phyloP scores from a whole-genome alignment of 2,888 invertebrate species.

The Conomelus anceps region DNA sequence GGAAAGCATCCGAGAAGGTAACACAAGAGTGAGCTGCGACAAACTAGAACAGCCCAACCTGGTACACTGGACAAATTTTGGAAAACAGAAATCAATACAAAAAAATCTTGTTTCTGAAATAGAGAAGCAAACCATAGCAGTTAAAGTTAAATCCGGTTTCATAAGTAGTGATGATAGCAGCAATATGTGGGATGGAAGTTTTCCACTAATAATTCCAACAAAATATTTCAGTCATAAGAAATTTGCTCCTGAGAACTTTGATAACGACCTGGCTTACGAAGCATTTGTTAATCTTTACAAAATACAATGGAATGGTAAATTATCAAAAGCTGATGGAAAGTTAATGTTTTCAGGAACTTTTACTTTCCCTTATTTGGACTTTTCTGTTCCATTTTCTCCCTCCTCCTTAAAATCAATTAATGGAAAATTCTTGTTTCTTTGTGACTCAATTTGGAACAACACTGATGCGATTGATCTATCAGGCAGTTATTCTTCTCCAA shows the following conservation, averaged over 20 bases:
- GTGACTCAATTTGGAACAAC: neutral
- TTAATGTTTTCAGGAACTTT: constrained; percentile 16
- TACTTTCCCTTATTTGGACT: constrained; percentile 7
- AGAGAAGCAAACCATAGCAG: constrained; percentile 2
- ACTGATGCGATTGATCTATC: neutral
- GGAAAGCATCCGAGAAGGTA: constrained; percentile 51
- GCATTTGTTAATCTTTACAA: neutral
- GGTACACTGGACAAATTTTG: constrained; percentile 20
- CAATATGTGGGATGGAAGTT: constrained; percentile 21
- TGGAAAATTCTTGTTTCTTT: constrained; percentile 12
- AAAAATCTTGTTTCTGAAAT: neutral
- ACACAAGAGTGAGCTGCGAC: constrained; percentile 57
- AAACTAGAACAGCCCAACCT: constrained; percentile 42
- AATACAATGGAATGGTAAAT: constrained; percentile 18
- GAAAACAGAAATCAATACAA: neutral
- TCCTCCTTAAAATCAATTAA: constrained; percentile 13
- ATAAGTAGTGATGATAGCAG: constrained; percentile 14
- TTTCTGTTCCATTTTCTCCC: constrained; percentile 3
- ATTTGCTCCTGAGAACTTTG: neutral
- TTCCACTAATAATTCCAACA: constrained; percentile 17
- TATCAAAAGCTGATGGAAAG: neutral
- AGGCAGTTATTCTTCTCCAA: constrained; percentile 20
- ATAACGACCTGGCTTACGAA: neutral
- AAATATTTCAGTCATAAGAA: neutral
- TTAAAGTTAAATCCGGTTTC: constrained; percentile 17